Percentiles rank a stretch among this genome's conserved stretches.
phyloP scores from a whole-genome alignment of 2,888 invertebrate genomes.

The Cosmia pyralina region DNA sequence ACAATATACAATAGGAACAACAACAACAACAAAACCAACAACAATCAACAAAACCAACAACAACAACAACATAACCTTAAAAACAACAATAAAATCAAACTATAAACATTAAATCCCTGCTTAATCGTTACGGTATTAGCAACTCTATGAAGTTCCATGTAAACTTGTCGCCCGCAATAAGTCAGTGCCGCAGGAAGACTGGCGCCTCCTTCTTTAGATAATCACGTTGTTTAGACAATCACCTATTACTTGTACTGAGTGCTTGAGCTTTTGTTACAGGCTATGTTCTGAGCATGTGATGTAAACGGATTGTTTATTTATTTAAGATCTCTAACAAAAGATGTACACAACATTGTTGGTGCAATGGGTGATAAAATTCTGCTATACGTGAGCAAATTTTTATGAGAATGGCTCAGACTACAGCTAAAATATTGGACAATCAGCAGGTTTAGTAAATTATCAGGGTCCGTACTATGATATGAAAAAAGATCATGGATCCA shows the following conservation, averaged over 20 bases:
- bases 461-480: too few relatives aligned
- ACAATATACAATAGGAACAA: neutral
- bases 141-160: conserved; percentile 29
- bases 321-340: too few relatives aligned
- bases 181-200: conserved; percentile 55
- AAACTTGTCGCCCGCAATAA: conserved; percentile 48
- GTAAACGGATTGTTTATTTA: neutral
- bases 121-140: conserved; percentile 16
- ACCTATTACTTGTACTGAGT: conserved; percentile 41
- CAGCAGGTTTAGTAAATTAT: too few relatives aligned
- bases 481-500: too few relatives aligned
- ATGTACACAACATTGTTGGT: too few relatives aligned
- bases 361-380: neutral
- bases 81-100: neutral
- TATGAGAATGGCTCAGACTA: neutral
- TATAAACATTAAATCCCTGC: too few relatives aligned
- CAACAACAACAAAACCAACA: too few relatives aligned
- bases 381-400: neutral
- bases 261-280: conserved; percentile 17
- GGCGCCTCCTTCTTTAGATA: conserved; percentile 62
- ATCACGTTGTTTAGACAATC: conserved; percentile 61
- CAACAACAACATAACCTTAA: too few relatives aligned
- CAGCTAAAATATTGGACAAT: neutral
- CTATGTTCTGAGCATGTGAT: neutral
- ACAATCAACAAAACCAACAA: too few relatives aligned